These are phyloP conservation scores for Sphaerophoria taeniata DNA, from an alignment of 2,888 invertebrate species.

Conservation along the genomic window DNA sequence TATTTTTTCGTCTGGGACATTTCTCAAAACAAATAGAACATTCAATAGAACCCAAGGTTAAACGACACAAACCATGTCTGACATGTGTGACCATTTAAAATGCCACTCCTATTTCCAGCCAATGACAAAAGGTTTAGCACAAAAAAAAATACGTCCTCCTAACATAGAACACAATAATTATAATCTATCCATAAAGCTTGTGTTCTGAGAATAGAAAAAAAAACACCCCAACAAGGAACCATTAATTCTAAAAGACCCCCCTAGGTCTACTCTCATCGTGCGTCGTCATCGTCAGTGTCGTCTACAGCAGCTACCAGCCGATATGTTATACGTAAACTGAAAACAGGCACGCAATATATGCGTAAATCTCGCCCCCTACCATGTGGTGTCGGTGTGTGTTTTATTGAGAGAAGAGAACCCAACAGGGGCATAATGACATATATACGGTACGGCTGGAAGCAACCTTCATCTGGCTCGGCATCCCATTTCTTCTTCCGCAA, in stretches of 20 bases:
- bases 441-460: conserved; percentile 26
- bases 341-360: conserved; percentile 59
- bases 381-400: background rate
- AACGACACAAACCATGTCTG: conserved; percentile 30
- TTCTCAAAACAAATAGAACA: conserved; percentile 26
- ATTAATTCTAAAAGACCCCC: conserved; percentile 24
- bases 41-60: conserved; percentile 41
- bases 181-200: conserved; percentile 15
- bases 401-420: background rate
- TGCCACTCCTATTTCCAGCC: conserved; percentile 21
- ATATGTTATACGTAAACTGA: conserved; percentile 3
- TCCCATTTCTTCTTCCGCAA: conserved; percentile 47
- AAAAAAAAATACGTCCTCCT: background rate
- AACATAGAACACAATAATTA: conserved; percentile 53
- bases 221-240: conserved; percentile 5
- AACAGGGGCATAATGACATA: conserved; percentile 25
- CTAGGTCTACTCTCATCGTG: background rate
- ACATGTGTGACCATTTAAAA: conserved; percentile 53
- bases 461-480: conserved; percentile 40
- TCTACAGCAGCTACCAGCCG: background rate
- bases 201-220: conserved; percentile 20
- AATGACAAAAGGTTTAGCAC: conserved; percentile 2
- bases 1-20: conserved; percentile 43
- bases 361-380: conserved; percentile 25
- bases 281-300: background rate